Evolutionary conservation across 2,797 vertebrate genomes (phyloP), one percentile per base, ranked within the genome.

Genomic region (Malurus splendens): DNA sequence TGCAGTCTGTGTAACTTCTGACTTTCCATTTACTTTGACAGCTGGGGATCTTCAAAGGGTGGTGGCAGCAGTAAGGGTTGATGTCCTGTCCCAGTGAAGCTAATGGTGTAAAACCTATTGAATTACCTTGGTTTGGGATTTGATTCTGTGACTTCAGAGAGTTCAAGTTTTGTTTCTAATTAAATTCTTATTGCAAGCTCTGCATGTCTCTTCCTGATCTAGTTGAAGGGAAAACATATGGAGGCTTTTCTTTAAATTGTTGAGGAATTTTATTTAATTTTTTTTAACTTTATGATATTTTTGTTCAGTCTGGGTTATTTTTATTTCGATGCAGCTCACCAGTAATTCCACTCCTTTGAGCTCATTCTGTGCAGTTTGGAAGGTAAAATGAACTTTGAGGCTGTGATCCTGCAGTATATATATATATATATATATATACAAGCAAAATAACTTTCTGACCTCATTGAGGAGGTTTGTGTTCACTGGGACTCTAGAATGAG

Each of bases 261-360:
- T 54, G 25, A 71, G 48, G 33, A 2, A 33, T 42, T 79, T 32
- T 17, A 20, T 30, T 57, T 39, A 10, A 13, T 42, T 36, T 33
- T 7, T 33, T 47, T 47, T 55, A 38, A 14, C 55, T 66, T 52
- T 12, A 65, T 55, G 3, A 48, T 48, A 36, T 60, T 76, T 90
- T 91, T 86, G 5, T 88, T 92, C 30, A 42, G 0, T 72, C 23
- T 28, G 23, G 33, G 6, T 72, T 89, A 59, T 68, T 92, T 64
- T 82, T 94, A 18, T 96, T 95, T 95, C 66, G 52, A 3, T 91
- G 66, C 57, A 93, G 72, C 84, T 96, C 83, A 86, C 54, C 24
- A 64, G 45, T 87, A 89, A 61, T 74, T 71, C 56, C 80, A 36
- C 65, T 94, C 28, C 52, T 91, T 92, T 91, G 89, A 90, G 95